Evolutionary conservation across 2,888 invertebrate species (phyloP), one percentile per base, ranked within the genome.

Genomic region (Ernsta delagoae): DNA sequence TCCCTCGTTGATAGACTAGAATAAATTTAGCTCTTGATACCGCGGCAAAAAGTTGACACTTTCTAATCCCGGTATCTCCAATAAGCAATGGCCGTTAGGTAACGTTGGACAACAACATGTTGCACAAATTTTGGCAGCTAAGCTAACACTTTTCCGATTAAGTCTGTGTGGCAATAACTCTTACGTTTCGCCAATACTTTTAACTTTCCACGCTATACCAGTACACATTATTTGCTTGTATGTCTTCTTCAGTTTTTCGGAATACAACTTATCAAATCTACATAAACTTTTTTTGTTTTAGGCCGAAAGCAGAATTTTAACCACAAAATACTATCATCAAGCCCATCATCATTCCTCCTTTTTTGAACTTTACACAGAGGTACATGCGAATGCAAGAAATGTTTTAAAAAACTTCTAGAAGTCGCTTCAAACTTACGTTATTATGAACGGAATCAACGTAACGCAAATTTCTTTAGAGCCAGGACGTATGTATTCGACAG

Each of bases 81-180:
- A 62, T 53, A 43, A 62, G 68, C 68, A 63, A 69, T 63, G 62
- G 43, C 57, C 48, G 57, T 69, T 69, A 59, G 63, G 62, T 63
- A 69, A 69, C 59, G 63, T 69, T 43, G 63, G 63, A 63, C 68
- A 56, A 68, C 68, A 68, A 69, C 68, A 69, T 69, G 68, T 69
- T 69, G 68, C 68, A 69, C 68, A 69, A 69, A 69, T 63, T 68
- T 69, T 69, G 68, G 68, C 68, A 69, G 68, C 68, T 63, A 63
- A 63, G 68, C 62, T 69, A 69, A 63, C 63, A 69, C 68, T 62
- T 69, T 69, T 69, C 68, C 68, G 68, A 63, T 62, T 61, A 69
- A 50, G 39, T 63, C 68, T 12, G 57, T 59, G 57, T 50, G 50
- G 68, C 68, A 62, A 69, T 63, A 63, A 48, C 50, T 68, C 62